A percentile compares a stretch with the other conserved stretches of the same genome.
These are phyloP conservation scores for Isoperla grammatica DNA, from an alignment of 2,888 invertebrate species.

Conservation along the genomic window DNA sequence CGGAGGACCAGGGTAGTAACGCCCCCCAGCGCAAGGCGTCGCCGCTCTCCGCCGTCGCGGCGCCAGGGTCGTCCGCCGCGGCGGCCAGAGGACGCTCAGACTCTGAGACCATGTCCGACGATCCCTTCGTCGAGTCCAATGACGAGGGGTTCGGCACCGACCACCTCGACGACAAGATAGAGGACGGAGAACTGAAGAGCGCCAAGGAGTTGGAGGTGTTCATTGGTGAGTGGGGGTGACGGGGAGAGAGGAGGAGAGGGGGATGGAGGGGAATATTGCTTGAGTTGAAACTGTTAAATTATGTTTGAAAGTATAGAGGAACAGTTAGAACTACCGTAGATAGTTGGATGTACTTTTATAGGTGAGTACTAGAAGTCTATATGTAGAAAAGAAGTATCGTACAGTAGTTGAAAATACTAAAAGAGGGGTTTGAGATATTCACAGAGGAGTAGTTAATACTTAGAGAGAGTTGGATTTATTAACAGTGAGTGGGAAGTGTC, in stretches of 20 bases:
- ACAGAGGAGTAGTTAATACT: no score
- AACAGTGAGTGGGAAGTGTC: no score
- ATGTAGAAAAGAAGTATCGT: no score
- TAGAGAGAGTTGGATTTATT: no score
- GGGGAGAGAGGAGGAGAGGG: slow-evolving; percentile 10
- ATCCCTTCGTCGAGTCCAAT: slow-evolving; percentile 59
- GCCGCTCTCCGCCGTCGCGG: slow-evolving; percentile 20
- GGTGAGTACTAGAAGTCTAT: no score
- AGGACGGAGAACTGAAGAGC: slow-evolving; percentile 61
- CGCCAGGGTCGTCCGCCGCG: background rate
- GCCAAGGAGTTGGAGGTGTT: slow-evolving; percentile 55
- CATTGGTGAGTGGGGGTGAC: slow-evolving; percentile 24
- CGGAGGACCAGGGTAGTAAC: slow-evolving; percentile 55
- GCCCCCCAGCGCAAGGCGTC: slow-evolving; percentile 35
- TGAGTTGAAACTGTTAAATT: background rate
- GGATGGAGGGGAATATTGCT: background rate
- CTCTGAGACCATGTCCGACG: slow-evolving; percentile 68
- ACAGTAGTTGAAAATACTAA: no score
- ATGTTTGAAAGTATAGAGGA: no score
- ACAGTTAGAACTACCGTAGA: no score
- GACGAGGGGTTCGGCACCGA: slow-evolving; percentile 76
- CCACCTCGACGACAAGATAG: slow-evolving; percentile 61
- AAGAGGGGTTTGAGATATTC: no score
- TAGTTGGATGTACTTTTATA: no score
- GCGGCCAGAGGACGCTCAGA: slow-evolving; percentile 57